phyloP scores from a whole-genome alignment of 2,888 invertebrate species.

The Thumatha senex region DNA sequence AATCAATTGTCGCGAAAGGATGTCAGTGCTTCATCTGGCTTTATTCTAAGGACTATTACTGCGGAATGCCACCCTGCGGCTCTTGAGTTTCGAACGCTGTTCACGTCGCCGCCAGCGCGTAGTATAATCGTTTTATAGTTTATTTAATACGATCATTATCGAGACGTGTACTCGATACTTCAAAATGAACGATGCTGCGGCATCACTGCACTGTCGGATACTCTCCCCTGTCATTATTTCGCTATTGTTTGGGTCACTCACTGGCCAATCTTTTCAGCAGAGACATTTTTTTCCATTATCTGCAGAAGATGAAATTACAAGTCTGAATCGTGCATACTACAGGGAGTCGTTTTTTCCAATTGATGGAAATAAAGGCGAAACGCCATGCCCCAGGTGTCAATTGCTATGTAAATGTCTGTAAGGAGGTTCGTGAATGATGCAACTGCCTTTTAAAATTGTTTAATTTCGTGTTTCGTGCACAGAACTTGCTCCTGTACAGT shows the following conservation, averaged over 20 bases:
- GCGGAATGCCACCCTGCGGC: constrained; percentile 73
- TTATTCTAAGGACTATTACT: constrained; percentile 70
- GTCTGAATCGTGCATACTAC: constrained; percentile 35
- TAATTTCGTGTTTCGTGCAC: not conserved
- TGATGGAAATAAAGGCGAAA: constrained; percentile 26
- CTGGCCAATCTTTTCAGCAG: constrained; percentile 15
- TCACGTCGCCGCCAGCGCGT: constrained; percentile 37
- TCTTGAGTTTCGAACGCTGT: constrained; percentile 67
- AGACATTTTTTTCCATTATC: constrained; percentile 54
- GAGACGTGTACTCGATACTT: constrained; percentile 36
- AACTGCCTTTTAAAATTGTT: constrained; percentile 25
- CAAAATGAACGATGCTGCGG: constrained; percentile 21
- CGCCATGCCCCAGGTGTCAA: constrained; percentile 58
- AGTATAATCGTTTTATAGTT: constrained; percentile 61
- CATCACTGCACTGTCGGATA: constrained; percentile 4
- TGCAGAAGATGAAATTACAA: constrained; percentile 58
- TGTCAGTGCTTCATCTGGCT: constrained; percentile 37
- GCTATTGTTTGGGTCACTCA: constrained; percentile 21
- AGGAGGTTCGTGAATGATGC: constrained; percentile 44
- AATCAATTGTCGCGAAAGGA: constrained; percentile 58
- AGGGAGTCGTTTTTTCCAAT: constrained; percentile 17
- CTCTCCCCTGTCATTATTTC: constrained; percentile 13
- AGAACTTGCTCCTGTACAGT: not conserved
- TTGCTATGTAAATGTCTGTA: constrained; percentile 56
- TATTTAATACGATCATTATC: constrained; percentile 51